These are phyloP conservation scores for Spinus olivaceus DNA, from an alignment of 2,797 vertebrate species.

Conservation along the genomic window DNA sequence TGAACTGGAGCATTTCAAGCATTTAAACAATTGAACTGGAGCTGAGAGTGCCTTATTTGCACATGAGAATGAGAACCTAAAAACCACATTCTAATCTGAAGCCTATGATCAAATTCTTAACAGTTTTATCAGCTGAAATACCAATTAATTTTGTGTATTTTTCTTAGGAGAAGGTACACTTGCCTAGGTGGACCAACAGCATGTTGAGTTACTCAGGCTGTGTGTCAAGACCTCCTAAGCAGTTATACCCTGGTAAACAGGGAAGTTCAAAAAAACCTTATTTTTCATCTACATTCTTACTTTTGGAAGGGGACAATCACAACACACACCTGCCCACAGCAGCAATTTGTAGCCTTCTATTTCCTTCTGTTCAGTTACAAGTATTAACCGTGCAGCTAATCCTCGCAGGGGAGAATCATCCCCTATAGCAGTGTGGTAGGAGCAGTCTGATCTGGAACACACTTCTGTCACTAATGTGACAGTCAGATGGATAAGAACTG, in stretches of 20 bases:
- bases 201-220: background rate
- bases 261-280: background rate
- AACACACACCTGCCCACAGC: background rate
- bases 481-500: background rate
- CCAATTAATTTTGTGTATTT: background rate
- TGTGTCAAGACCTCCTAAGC: background rate
- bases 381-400: background rate
- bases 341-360: background rate
- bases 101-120: background rate
- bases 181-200: background rate
- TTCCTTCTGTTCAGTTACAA: background rate
- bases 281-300: background rate
- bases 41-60: no score
- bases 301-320: background rate
- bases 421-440: background rate
- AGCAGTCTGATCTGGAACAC: conserved; percentile 30
- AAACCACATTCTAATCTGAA: background rate
- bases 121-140: background rate
- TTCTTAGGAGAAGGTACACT: background rate
- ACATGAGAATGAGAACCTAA: background rate
- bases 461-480: conserved; percentile 30
- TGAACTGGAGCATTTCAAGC: background rate
- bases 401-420: background rate
- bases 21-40: accelerated
- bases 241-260: background rate